Evolutionary conservation across 1,140 invertebrate species (phyloP), one percentile per base, ranked within the genome.

Genomic region (Linepithema humile): DNA sequence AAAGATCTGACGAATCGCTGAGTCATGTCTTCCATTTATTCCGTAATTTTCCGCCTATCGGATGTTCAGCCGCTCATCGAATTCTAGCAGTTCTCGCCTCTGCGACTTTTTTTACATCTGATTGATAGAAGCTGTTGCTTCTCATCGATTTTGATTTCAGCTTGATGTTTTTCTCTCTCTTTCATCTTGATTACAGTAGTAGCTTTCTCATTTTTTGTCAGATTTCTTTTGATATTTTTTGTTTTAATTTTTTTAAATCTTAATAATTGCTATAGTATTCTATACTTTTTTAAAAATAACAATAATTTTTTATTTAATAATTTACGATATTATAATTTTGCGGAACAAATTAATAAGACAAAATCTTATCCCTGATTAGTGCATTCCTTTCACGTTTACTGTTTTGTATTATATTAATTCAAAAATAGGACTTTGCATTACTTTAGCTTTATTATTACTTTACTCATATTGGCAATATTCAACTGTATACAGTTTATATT

Each of bases 31-130:
- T 62, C 78, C 32, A 85, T 88, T 90, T 83, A 70, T 75, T 84
- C 70, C 38, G 82, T 89, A 89, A 86, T 88, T 89, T 85, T 85
- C 69, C 43, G 64, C 82, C 89, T 82, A 84, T 89, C 67, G 55
- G 86, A 83, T 78, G 62, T 85, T 74, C 67, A 43, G 20, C 29
- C 26, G 17, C 35, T 73, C 45, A 50, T 85, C 67, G 48, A 78
- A 82, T 69, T 50, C 78, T 73, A 17, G 12, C 23, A 23, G 32
- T 50, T n/a, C 15, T 48, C 53, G 2, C 32, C 40, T 57, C 62
- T 48, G 32, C 45, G 20, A 38, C 40, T 29, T 59, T 77, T 73
- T 80, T 32, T 48, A 23, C 0, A 9, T 67, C 12, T 26, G n/a
- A 78, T 84, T 43, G 59, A 29, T 53, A 73, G 32, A 20, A 17